Base-by-base conservation (phyloP, 2,113 vertebrate species). In the Meriones unguiculatus region DNA sequence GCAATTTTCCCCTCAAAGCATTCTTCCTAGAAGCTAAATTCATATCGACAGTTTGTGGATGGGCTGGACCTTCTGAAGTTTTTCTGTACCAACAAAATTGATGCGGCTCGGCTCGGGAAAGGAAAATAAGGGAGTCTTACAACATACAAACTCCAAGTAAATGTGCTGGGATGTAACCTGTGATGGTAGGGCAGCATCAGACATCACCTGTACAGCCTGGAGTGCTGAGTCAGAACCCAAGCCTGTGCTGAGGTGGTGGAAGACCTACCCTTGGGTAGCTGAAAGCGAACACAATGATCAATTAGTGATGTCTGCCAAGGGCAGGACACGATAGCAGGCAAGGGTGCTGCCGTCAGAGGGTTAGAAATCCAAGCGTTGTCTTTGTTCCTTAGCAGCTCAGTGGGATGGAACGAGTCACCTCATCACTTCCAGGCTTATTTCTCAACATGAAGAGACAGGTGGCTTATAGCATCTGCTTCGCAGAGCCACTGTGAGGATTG, bases 381-480 rank as follows among this genome's bases (percentile, higher is more conserved):
- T 93, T 46, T 72, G n/a, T 35, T 52, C 69, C 38, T 73, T 89
- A 86, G 52, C 62, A 90, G 72, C 72, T 65, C 32, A 72, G n/a
- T 80, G 85, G 84, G 69, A 32, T 86, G 93, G 52, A 62, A 22
- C 50, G 65, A 96, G 17, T 78, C 90, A 82, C 59, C 18, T 94
- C 59, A 89, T 65, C 81, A 65, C 64, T 91, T 88, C 82, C 57
- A 32, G 77, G 24, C 35, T 91, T 95, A 7, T 73, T 96, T 85
- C 72, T 94, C n/a, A 24, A 70, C 73, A 52, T 3, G 18, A 46
- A 94, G 96, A 72, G n/a, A 38, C 64, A 89, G 57, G 67, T 38
- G 82, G 81, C 84, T 93, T 86, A 80, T 2, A 87, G 84, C 30
- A 85, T n/a, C 78, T 84, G 65, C 41, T 91, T 95, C 72, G 12